Evolutionary conservation across 2,113 vertebrate species (phyloP), one percentile per base, ranked within the genome.

Genomic region (Lampris megalopsis): DNA sequence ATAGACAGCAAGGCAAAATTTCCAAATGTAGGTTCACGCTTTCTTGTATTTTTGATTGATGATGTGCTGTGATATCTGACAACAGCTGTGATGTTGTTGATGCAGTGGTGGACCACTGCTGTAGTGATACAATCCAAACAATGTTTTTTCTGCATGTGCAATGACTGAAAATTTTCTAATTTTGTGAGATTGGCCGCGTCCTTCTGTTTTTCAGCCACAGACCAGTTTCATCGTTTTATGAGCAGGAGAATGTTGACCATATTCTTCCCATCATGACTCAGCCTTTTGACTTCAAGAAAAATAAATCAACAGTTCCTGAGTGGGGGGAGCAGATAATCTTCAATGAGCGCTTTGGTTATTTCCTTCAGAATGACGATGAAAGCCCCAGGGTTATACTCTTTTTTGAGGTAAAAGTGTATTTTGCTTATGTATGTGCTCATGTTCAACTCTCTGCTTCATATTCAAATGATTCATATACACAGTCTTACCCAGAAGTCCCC

Each of bases 271-370:
- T 97, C 85, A 96, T 96, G 91, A 98, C 97, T 2, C 96, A 97
- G 53, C 96, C 97, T 0, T 99, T 95, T 73, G 96, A 99, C 91
- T 97, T 98, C 75, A 97, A 94, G 82, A 95, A 94, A 72, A 94
- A 95, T 76, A 98, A 97, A 76, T 96, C 96, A 47, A 86, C 94
- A 40, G 73, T 97, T 90, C 97, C 98, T 5, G 95, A 97, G 56
- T 99, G 98, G 98, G 96, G 97, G 77, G 98, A 99, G 40, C 98
- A 97, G 93, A 94, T 99, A 68, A 92, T 99, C 92, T 98, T 99
- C 92, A 97, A 98, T 73, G 97, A 98, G 59, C 92, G 94, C 64
- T 98, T 99, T 70, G 88, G 88, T 54, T 95, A 96, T 80, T 97
- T 99, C 77, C 91, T 98, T 71, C 92, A 95, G 85, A 91, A 94